A percentile compares a stretch with the other conserved stretches of the same genome.
phyloP scores from a whole-genome alignment of 2,888 invertebrate species.

The Trichogramma dendrolimi region DNA sequence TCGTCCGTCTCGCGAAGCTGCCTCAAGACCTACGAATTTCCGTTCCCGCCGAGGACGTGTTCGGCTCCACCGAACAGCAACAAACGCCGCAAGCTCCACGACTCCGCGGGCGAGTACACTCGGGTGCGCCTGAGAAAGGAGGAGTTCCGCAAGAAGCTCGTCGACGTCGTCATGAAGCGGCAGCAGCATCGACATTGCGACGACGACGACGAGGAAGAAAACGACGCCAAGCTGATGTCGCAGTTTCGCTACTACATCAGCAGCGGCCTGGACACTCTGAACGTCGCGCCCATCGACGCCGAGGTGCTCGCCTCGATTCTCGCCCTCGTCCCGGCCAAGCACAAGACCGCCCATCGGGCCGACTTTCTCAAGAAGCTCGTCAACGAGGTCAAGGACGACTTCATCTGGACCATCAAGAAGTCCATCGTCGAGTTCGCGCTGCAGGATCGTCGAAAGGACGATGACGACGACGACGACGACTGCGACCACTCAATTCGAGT shows the following conservation, averaged over 20 bases:
- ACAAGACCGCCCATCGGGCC: slow-evolving; percentile 59
- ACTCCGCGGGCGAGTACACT: slow-evolving; percentile 7
- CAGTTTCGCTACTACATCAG: slow-evolving; percentile 87
- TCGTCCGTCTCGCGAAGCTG: neutral
- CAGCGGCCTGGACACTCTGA: slow-evolving; percentile 85
- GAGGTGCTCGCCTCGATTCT: slow-evolving; percentile 66
- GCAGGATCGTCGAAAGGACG: slow-evolving; percentile 61
- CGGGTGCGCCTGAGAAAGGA: slow-evolving; percentile 61
- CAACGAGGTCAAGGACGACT: slow-evolving; percentile 79
- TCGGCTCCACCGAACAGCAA: neutral
- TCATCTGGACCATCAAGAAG: slow-evolving; percentile 82
- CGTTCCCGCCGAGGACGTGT: slow-evolving; percentile 1
- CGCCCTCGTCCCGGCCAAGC: slow-evolving; percentile 60
- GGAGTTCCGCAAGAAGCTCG: slow-evolving; percentile 74
- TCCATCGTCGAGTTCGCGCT: slow-evolving; percentile 88
- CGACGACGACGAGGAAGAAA: slow-evolving; percentile 51
- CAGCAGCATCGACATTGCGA: slow-evolving; percentile 37
- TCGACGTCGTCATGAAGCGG: slow-evolving; percentile 67
- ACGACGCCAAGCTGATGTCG: slow-evolving; percentile 65
- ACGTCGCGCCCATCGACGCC: slow-evolving; percentile 78
- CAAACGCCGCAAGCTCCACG: slow-evolving; percentile 6
- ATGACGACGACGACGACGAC: neutral
- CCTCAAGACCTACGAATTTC: slow-evolving; percentile 3
- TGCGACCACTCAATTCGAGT: neutral
- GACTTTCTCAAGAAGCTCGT: slow-evolving; percentile 61